Evolutionary conservation across 2,113 vertebrate species (phyloP).

Genomic region (Canis aureus): DNA sequence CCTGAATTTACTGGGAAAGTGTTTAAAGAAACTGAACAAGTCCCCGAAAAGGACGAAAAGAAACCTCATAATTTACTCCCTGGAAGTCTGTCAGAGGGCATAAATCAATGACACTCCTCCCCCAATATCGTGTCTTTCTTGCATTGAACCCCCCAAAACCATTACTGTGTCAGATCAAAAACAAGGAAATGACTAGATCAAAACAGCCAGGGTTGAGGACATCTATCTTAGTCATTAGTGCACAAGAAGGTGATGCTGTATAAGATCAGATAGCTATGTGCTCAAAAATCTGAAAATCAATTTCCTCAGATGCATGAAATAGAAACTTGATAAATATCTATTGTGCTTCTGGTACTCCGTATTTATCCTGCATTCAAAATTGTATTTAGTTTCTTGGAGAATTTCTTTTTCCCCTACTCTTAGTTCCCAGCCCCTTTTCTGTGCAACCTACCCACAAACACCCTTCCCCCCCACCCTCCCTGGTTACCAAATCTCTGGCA

Average conservation of each 20-base stretch:
- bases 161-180: slow-evolving; percentile 67
- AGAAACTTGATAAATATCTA: slow-evolving; percentile 69
- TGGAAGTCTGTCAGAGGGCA: slow-evolving; percentile 20
- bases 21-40: slow-evolving; percentile 7
- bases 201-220: slow-evolving; percentile 15
- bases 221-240: slow-evolving; percentile 71
- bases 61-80: slow-evolving; percentile 9
- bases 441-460: background rate
- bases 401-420: background rate
- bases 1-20: background rate
- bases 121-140: background rate
- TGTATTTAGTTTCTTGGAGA: background rate
- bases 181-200: slow-evolving; percentile 62
- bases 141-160: background rate
- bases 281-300: slow-evolving; percentile 60
- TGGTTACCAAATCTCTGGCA: background rate
- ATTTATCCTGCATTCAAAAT: background rate
- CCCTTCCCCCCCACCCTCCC: rapidly evolving
- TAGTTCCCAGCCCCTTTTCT: background rate
- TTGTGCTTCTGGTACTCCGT: slow-evolving; percentile 32
- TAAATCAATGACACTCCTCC: slow-evolving; percentile 43
- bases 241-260: slow-evolving; percentile 60
- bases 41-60: slow-evolving; percentile 45
- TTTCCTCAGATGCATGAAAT: slow-evolving; percentile 56
- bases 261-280: slow-evolving; percentile 63